These are phyloP conservation scores for Murina feae DNA, from an alignment of 2,113 vertebrate species.

Conservation along the genomic window DNA sequence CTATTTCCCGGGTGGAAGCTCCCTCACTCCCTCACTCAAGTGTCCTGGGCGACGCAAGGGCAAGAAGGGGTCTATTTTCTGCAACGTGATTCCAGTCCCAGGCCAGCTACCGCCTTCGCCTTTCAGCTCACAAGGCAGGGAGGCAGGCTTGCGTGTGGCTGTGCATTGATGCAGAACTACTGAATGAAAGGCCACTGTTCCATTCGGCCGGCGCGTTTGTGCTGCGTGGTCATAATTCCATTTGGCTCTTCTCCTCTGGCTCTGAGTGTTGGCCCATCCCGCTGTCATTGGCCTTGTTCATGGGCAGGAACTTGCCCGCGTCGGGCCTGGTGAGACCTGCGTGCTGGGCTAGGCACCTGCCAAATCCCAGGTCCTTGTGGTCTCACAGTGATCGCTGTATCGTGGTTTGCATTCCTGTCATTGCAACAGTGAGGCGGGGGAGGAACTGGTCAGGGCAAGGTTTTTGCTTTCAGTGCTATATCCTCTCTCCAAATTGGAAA, in stretches of 20 bases:
- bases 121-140: not conserved
- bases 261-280: not conserved
- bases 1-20: not conserved
- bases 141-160: not conserved
- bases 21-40: too few relatives aligned
- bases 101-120: not conserved
- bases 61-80: not conserved
- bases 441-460: not conserved
- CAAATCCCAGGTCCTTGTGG: not conserved
- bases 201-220: not conserved
- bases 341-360: not conserved
- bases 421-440: not conserved
- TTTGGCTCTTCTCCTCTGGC: not conserved
- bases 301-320: not conserved
- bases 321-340: not conserved
- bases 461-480: not conserved
- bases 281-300: conserved; percentile 32
- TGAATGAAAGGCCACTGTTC: not conserved
- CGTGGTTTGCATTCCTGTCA: not conserved
- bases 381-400: not conserved
- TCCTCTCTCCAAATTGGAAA: not conserved
- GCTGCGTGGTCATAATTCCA: conserved; percentile 43
- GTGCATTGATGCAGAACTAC: not conserved
- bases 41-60: not conserved
- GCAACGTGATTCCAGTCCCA: not conserved